phyloP scores from a whole-genome alignment of 2,113 vertebrate species.

The Plectropomus leopardus region DNA sequence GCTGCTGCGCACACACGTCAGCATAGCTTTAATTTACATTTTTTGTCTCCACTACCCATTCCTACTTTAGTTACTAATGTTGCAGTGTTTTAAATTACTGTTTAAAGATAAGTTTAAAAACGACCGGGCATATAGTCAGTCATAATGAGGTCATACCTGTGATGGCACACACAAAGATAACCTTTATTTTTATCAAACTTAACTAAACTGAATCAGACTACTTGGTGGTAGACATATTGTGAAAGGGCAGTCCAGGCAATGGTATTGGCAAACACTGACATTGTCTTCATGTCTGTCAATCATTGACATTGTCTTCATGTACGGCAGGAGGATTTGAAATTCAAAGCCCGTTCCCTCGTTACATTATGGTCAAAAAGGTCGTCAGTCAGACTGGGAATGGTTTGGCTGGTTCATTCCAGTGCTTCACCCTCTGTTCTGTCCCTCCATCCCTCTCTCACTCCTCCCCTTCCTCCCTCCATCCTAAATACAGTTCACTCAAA shows the following conservation, averaged over 20 bases:
- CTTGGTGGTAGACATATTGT: background rate
- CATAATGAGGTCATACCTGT: too few relatives aligned
- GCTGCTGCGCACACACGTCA: too few relatives aligned
- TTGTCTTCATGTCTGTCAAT: constrained; percentile 36
- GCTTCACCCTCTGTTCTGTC: background rate
- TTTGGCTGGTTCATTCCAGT: constrained; percentile 20
- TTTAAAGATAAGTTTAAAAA: too few relatives aligned
- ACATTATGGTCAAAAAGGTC: constrained; percentile 56
- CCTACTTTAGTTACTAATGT: too few relatives aligned
- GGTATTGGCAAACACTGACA: constrained; percentile 20
- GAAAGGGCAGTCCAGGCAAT: background rate
- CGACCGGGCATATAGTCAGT: too few relatives aligned
- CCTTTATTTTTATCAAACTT: too few relatives aligned
- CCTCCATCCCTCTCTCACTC: constrained; percentile 11
- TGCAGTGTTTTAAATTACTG: too few relatives aligned
- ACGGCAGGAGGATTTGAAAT: constrained; percentile 63
- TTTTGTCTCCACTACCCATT: too few relatives aligned
- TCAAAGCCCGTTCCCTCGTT: constrained; percentile 47
- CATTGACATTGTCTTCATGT: constrained; percentile 46
- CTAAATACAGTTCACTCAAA: constrained; percentile 59
- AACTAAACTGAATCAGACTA: too few relatives aligned
- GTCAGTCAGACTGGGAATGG: constrained; percentile 43
- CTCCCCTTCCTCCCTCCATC: constrained; percentile 20
- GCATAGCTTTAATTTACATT: too few relatives aligned
- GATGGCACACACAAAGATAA: too few relatives aligned